Evolutionary conservation across 1,140 invertebrate species (phyloP).

Genomic region (Psilanteris sp.): DNA sequence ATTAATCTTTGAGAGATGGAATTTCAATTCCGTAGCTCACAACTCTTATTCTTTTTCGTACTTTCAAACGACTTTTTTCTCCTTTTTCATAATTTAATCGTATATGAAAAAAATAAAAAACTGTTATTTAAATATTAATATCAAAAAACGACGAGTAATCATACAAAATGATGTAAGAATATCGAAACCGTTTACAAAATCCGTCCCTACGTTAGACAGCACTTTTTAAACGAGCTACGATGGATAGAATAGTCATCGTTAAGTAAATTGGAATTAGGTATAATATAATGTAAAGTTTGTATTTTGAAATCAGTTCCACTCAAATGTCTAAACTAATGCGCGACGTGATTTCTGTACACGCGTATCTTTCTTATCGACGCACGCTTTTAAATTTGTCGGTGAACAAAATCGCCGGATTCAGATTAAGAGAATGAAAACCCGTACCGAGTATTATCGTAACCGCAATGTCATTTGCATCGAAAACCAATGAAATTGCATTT

Average conservation of each 20-base stretch:
- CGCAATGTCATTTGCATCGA: too few species aligned
- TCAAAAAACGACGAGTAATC: slow-evolving; percentile 52
- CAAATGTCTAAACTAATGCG: background rate
- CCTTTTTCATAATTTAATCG: slow-evolving; percentile 30
- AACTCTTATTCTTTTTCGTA: slow-evolving; percentile 26
- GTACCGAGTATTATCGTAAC: too few species aligned
- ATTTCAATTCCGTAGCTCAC: slow-evolving; percentile 38
- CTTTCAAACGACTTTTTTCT: slow-evolving; percentile 22
- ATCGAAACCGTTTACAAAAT: slow-evolving; percentile 44
- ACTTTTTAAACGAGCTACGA: slow-evolving; percentile 49
- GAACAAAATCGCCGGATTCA: too few species aligned
- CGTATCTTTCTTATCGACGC: too few species aligned
- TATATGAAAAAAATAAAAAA: slow-evolving; percentile 28
- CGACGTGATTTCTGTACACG: too few species aligned
- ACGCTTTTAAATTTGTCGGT: too few species aligned
- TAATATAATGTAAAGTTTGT: slow-evolving; percentile 40
- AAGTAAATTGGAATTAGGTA: slow-evolving; percentile 38
- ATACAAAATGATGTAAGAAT: slow-evolving; percentile 47
- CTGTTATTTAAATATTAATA: slow-evolving; percentile 51
- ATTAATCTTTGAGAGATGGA: slow-evolving; percentile 54
- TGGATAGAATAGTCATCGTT: slow-evolving; percentile 49
- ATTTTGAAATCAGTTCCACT: slow-evolving; percentile 20
- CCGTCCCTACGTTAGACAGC: slow-evolving; percentile 52
- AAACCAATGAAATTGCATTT: too few species aligned
- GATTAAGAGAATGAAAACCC: too few species aligned